phyloP scores from a whole-genome alignment of 2,888 invertebrate species.

The Mimas tiliae region DNA sequence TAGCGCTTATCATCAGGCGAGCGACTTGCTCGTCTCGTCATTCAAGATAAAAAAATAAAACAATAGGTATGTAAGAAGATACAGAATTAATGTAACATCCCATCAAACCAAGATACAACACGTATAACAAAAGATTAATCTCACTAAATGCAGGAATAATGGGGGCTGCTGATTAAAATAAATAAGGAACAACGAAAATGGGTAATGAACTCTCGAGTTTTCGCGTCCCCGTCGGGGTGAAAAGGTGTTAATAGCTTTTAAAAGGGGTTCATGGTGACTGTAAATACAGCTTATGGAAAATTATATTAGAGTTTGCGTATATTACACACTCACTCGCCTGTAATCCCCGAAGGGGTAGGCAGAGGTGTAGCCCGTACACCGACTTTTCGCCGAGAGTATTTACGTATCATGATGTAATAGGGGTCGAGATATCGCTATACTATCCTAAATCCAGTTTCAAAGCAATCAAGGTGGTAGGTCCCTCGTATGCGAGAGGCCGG shows the following conservation, averaged over 20 bases:
- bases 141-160: slow-evolving; percentile 39
- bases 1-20: too few species aligned
- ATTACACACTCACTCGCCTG: too few species aligned
- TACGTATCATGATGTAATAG: too few species aligned
- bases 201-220: slow-evolving; percentile 47
- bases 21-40: too few species aligned
- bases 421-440: too few species aligned
- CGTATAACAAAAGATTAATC: slow-evolving; percentile 31
- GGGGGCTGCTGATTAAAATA: slow-evolving; percentile 36
- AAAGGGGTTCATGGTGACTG: neutral
- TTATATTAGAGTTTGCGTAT: neutral
- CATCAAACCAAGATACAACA: neutral
- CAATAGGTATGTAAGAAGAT: neutral
- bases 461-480: too few species aligned
- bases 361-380: too few species aligned
- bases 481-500: too few species aligned
- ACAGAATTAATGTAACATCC: neutral
- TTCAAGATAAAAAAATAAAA: too few species aligned
- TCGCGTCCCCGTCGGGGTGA: neutral
- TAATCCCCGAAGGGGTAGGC: too few species aligned
- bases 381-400: too few species aligned
- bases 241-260: neutral
- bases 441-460: too few species aligned
- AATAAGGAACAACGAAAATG: slow-evolving; percentile 47
- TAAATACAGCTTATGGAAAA: neutral